Evolutionary conservation across 2,797 vertebrate genomes (phyloP).

Genomic region (Brachyalestes nurse): DNA sequence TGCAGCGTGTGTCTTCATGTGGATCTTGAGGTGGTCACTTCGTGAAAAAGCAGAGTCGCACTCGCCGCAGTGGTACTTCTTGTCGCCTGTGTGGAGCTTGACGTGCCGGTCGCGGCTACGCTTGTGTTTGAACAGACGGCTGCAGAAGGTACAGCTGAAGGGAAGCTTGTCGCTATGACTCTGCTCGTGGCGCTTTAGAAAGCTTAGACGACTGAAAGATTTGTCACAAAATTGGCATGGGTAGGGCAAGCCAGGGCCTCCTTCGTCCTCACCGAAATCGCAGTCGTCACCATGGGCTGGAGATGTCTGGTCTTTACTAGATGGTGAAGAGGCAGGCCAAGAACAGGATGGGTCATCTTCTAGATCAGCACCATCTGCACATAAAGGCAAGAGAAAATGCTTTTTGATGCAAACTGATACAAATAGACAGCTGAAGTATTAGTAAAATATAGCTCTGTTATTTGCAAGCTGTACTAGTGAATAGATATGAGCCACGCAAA

Average conservation of each 20-base stretch:
- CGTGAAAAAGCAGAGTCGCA: conserved; percentile 97
- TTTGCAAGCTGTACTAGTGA: neutral
- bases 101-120: conserved; percentile 97
- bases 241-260: conserved; percentile 92
- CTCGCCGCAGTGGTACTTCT: conserved; percentile 98
- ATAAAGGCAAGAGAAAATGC: neutral
- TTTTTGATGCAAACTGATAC: neutral
- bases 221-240: conserved; percentile 99
- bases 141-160: conserved; percentile 98
- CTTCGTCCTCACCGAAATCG: conserved; percentile 97
- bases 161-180: conserved; percentile 98
- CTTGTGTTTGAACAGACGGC: conserved; percentile 98
- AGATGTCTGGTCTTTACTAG: conserved; percentile 98
- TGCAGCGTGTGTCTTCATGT: conserved; percentile 98
- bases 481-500: neutral
- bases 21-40: conserved; percentile 98
- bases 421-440: neutral
- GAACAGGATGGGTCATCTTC: conserved; percentile 97
- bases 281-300: conserved; percentile 95
- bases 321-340: conserved; percentile 97
- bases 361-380: conserved; percentile 90
- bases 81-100: conserved; percentile 97
- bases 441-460: neutral
- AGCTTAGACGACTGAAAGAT: conserved; percentile 97
- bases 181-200: conserved; percentile 98